These are phyloP conservation scores for Ptychobarbus kaznakovi DNA, from an alignment of 2,797 vertebrate genomes.

Conservation along the genomic window DNA sequence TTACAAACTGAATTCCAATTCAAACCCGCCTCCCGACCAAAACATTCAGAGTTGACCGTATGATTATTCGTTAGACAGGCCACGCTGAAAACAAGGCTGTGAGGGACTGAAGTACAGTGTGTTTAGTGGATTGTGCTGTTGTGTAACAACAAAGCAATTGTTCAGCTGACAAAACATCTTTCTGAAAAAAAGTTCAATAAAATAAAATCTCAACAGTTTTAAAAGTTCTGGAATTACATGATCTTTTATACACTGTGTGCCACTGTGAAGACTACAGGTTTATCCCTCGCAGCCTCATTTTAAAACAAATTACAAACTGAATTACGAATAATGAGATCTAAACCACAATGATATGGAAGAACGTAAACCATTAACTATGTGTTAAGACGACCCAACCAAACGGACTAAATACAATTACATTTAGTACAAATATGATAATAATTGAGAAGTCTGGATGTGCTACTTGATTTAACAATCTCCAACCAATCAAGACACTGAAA, in stretches of 20 bases:
- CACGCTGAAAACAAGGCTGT: neutral
- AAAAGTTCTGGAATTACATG: too few relatives aligned
- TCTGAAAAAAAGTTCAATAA: neutral
- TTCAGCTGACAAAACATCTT: neutral
- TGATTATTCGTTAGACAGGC: neutral
- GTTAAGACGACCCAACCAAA: neutral
- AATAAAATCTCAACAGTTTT: too few relatives aligned
- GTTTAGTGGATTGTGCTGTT: neutral
- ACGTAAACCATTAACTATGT: neutral
- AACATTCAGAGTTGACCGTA: neutral
- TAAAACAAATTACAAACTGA: too few relatives aligned
- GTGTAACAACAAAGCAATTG: neutral
- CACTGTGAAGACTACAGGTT: too few relatives aligned
- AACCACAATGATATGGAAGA: neutral
- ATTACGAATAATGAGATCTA: too few relatives aligned
- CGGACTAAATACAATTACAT: neutral
- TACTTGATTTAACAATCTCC: neutral
- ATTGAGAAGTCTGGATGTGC: neutral
- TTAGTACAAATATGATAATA: neutral
- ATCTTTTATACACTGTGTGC: too few relatives aligned
- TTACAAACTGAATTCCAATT: constrained; percentile 14
- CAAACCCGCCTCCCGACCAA: neutral
- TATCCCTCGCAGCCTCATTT: too few relatives aligned
- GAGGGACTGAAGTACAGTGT: too few relatives aligned
- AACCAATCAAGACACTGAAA: neutral